phyloP scores from a whole-genome alignment of 2,888 invertebrate species.

The Drosophila lacicola region DNA sequence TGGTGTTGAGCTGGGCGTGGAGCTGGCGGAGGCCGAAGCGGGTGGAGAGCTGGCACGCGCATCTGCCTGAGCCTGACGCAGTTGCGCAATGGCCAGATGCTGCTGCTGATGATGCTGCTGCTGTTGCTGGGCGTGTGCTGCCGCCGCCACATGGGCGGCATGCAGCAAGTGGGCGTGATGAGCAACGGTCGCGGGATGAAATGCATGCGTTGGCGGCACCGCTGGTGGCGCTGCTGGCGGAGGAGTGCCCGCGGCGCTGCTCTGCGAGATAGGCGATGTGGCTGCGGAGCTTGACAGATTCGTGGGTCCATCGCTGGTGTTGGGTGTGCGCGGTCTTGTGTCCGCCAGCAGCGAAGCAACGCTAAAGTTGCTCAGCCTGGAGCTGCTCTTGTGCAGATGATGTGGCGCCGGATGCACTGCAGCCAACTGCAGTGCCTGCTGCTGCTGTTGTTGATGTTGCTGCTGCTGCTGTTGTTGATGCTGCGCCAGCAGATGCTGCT shows the following conservation, averaged over 20 bases:
- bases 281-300: conserved; percentile 83
- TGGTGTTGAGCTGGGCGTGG: conserved; percentile 74
- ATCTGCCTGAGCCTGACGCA: conserved; percentile 74
- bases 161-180: conserved; percentile 82
- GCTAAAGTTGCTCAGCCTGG: conserved; percentile 91
- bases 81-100: conserved; percentile 60
- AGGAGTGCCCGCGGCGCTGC: conserved; percentile 74
- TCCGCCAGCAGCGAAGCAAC: conserved; percentile 95
- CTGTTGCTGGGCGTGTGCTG: conserved; percentile 80
- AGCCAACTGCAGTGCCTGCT: conserved; percentile 69
- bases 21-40: conserved; percentile 75
- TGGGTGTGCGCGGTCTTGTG: conserved; percentile 87
- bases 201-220: conserved; percentile 57
- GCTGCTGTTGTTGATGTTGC: conserved; percentile 65
- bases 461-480: conserved; percentile 67
- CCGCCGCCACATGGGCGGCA: conserved; percentile 79
- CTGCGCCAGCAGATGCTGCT: conserved; percentile 72
- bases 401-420: conserved; percentile 76
- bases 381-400: conserved; percentile 86
- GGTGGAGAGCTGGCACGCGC: conserved; percentile 75
- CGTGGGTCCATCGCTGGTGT: conserved; percentile 77
- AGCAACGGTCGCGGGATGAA: conserved; percentile 80
- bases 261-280: conserved; percentile 80
- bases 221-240: conserved; percentile 54
- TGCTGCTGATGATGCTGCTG: conserved; percentile 69